A percentile compares a stretch with the other conserved stretches of the same genome.
Evolutionary conservation across 2,113 vertebrate genomes (phyloP).

Genomic region (Alectura lathami): DNA sequence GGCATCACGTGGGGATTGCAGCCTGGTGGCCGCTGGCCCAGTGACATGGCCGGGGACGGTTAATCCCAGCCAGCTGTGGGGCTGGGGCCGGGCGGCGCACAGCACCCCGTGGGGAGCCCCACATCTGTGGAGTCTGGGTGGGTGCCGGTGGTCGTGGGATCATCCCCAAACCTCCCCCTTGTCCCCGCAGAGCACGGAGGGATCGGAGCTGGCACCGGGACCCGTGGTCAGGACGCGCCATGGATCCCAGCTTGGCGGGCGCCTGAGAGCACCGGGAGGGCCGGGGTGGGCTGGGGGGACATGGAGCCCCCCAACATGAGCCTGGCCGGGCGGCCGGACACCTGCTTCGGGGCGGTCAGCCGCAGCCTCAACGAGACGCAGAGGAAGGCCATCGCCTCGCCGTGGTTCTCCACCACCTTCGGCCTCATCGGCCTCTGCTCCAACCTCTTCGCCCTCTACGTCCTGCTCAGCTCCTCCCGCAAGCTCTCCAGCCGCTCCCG

Average conservation of each 20-base stretch:
- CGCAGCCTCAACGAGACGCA: neutral
- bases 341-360: constrained; percentile 57
- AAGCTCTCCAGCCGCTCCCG: constrained; percentile 73
- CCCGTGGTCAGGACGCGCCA: rapidly evolving
- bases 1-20: rapidly evolving
- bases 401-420: constrained; percentile 83
- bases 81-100: neutral
- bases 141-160: neutral
- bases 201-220: rapidly evolving
- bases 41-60: neutral
- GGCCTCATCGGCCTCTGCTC: constrained; percentile 84
- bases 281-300: neutral
- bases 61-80: neutral
- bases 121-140: rapidly evolving
- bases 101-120: neutral
- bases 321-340: rapidly evolving
- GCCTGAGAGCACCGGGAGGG: neutral
- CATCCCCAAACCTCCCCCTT: neutral
- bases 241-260: neutral
- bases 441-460: constrained; percentile 89
- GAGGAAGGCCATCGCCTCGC: constrained; percentile 69
- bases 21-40: neutral
- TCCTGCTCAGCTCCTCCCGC: constrained; percentile 82
- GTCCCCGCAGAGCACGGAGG: neutral
- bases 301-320: constrained; percentile 13